Evolutionary conservation across 2,888 invertebrate genomes (phyloP), one percentile per base, ranked within the genome.

Genomic region (Drosophila quasianomalipes): DNA sequence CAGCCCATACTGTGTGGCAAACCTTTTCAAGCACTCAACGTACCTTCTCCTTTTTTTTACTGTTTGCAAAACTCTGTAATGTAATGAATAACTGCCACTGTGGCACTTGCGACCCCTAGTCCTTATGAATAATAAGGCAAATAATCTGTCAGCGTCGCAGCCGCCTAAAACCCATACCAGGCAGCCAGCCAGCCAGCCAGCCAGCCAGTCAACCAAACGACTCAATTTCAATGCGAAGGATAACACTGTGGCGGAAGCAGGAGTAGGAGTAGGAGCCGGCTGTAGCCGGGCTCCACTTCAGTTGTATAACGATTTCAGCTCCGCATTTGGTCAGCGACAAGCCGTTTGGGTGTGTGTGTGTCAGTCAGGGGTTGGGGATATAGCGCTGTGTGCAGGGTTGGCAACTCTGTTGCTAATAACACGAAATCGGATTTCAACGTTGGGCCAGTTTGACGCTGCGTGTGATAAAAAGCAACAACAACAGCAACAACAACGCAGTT

Each of bases 61-160:
- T 30, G 52, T 4, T 51, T 12, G 28, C 28, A 28, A 14, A n/a
- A 53, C 19, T 9, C 19, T 4, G n/a, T 55, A 51, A 69, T 65
- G 58, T 81, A 79, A 79, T 82, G 82, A 82, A 79, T 79, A 79
- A 79, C 70, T 76, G 76, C 70, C 51, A 59, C 53, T 57, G 75
- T 60, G 75, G 28, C 55, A 47, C 28, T 65, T 52, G 58, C 33
- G 65, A 69, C 59, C 59, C 68, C 54, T 52, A 59, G 69, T 76
- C 73, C 84, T 85, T 87, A 91, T 92, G 92, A 90, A 92, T 91
- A 90, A 90, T 91, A 87, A 89, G 91, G 80, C 83, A 85, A 91
- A 91, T 91, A 91, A 90, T 89, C 85, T 88, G 91, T 89, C 90
- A 91, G 81, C 75, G 85, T 89, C 90, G 89, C 85, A 86, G 84